Percentiles rank a stretch among this genome's conserved stretches.
Conservation (phyloP, 2,113 vertebrate species). For the Strix aluco region DNA sequence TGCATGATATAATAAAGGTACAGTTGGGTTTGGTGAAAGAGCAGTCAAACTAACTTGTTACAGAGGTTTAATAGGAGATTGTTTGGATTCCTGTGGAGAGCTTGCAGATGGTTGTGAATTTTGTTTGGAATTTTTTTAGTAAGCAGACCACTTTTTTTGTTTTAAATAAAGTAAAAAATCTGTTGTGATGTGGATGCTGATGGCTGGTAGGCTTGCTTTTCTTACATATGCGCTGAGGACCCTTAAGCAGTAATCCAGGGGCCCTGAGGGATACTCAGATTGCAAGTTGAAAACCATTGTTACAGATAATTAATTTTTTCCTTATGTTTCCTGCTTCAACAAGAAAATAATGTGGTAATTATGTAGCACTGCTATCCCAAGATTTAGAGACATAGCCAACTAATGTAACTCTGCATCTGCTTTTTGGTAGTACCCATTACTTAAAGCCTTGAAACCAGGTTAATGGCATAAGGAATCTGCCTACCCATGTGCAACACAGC, state of each 20-base stretch:
- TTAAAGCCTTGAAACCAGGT: neutral
- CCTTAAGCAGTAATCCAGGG: neutral
- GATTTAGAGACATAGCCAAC: neutral
- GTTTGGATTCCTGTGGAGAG: slow-evolving; percentile 51
- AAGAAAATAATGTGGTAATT: neutral
- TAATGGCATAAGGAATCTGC: neutral
- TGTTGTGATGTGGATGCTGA: neutral
- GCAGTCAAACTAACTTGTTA: neutral
- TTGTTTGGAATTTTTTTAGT: slow-evolving; percentile 34
- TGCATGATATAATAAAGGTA: neutral
- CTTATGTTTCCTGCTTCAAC: neutral
- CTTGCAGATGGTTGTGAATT: slow-evolving; percentile 24
- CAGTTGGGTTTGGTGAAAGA: neutral
- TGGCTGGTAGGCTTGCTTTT: neutral
- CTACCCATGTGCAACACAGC: neutral
- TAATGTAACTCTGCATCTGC: neutral
- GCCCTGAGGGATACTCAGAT: neutral
- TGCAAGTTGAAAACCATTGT: neutral
- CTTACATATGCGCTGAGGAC: neutral
- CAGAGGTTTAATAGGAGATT: neutral
- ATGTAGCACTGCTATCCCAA: neutral
- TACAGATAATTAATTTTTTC: slow-evolving; percentile 23
- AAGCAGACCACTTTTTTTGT: neutral
- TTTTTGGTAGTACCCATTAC: neutral
- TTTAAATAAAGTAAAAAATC: neutral